Evolutionary conservation across 2,113 vertebrate genomes (phyloP), one percentile per base, ranked within the genome.

Genomic region (Menidia beryllina): DNA sequence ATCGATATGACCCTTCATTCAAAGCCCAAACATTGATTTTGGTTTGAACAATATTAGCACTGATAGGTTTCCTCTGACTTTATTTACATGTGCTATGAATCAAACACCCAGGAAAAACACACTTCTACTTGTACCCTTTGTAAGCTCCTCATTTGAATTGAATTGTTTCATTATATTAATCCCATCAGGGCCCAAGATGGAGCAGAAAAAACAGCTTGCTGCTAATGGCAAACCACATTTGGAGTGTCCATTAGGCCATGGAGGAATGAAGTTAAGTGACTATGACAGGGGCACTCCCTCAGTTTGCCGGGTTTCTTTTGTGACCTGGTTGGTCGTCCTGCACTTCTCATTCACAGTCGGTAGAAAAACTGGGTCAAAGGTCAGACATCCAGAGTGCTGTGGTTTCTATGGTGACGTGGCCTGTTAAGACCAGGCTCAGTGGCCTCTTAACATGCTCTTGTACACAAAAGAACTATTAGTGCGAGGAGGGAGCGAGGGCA

Each of bases 401-500:
- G 79, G 90, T 94, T 90, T 75, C 93, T 81, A 91, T 92, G 91
- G 88, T 58, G 89, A 94, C 89, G 14, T 77, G 81, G 91, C 87
- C 92, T 91, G 92, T 91, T 93, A 91, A 91, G 91, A 87, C 91
- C 88, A 90, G 90, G 84, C 91, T 93, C 91, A 88, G 90, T 93
- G 91, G 93, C 89, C 94, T 92, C 92, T 94, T 93, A 94, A 93
- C 92, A 91, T 91, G 86, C 89, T 89, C 92, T 91, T 82, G 80
- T 86, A 89, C 89, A 94, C 94, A 94, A 94, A 93, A 93, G 91
- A 93, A 91, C 93, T 93, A 93, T 94, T 94, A 94, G 93, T 83
- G 87, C 88, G 91, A 90, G 91, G 90, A 89, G 75, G 87, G 88
- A 89, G 71, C 79, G 77, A 75, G 70, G 72, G 77, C 81, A 86